Conservation (phyloP, 2,113 vertebrate genomes). For the Lathamus discolor region DNA sequence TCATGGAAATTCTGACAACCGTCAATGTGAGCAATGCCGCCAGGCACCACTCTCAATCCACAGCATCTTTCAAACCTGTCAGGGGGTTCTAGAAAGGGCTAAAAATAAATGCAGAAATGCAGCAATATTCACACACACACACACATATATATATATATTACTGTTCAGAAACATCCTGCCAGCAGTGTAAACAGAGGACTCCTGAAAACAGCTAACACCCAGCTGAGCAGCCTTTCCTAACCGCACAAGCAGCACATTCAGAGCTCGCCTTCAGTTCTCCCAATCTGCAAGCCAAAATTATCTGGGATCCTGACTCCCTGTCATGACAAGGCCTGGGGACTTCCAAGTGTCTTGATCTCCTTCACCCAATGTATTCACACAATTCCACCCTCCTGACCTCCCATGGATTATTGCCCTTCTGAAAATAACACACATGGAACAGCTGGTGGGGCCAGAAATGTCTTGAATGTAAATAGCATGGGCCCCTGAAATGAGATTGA, state of each 20-base stretch:
- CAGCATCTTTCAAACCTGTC: slow-evolving; percentile 48
- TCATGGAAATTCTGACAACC: slow-evolving; percentile 58
- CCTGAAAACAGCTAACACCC: background rate
- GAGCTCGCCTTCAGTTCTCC: background rate
- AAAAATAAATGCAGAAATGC: slow-evolving; percentile 65
- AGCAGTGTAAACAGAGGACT: slow-evolving; percentile 24
- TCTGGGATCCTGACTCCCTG: background rate
- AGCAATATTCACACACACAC: background rate
- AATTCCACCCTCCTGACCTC: slow-evolving; percentile 62
- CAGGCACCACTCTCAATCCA: slow-evolving; percentile 50
- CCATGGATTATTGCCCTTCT: slow-evolving; percentile 63
- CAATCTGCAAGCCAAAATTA: background rate
- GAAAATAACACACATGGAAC: slow-evolving; percentile 74
- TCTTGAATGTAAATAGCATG: slow-evolving; percentile 62
- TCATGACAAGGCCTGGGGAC: slow-evolving; percentile 1
- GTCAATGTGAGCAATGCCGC: slow-evolving; percentile 20
- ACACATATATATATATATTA: background rate
- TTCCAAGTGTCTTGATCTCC: slow-evolving; percentile 1
- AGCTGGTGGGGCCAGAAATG: slow-evolving; percentile 67
- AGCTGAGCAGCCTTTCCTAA: background rate
- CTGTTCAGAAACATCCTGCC: slow-evolving; percentile 8
- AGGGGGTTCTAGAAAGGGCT: slow-evolving; percentile 18
- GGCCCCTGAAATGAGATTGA: background rate
- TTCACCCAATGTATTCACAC: slow-evolving; percentile 48
- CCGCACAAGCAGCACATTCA: background rate